These are phyloP conservation scores for Scylla paramamosain DNA, from an alignment of 1,140 invertebrate species.

Conservation along the genomic window DNA sequence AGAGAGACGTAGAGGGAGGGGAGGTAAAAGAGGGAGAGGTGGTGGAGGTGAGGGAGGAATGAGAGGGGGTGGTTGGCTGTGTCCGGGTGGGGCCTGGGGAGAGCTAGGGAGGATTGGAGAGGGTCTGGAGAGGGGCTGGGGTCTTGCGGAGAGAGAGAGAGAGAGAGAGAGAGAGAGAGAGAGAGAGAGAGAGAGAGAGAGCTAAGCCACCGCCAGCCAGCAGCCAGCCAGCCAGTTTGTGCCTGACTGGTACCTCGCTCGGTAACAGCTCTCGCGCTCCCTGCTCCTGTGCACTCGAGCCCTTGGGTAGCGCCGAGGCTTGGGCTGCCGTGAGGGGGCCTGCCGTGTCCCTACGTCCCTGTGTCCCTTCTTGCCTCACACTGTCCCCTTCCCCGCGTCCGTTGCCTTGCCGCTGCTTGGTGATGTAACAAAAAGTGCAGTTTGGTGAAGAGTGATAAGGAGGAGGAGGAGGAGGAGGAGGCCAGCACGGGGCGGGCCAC, in stretches of 20 bases:
- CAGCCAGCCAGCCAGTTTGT: not conserved
- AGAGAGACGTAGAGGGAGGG: no score
- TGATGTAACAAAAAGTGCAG: not conserved
- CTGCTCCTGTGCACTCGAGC: not conserved
- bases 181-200: constrained; percentile 1
- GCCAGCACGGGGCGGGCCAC: not conserved
- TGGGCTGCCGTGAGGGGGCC: not conserved
- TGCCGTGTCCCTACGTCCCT: no score
- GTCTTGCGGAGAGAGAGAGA: not conserved
- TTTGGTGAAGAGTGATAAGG: not conserved
- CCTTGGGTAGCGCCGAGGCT: not conserved
- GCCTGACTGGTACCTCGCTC: not conserved
- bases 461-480: not conserved
- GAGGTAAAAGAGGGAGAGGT: not conserved
- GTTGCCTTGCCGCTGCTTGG: not conserved
- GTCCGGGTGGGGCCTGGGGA: not conserved
- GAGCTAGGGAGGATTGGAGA: no score
- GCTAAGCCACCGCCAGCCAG: not conserved
- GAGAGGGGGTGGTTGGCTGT: not conserved
- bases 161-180: not conserved
- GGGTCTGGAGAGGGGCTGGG: not conserved
- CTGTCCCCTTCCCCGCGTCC: no score
- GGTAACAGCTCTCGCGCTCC: not conserved
- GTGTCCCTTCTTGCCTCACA: not conserved
- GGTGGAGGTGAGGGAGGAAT: not conserved